These are phyloP conservation scores for Poeciliopsis infans DNA, from an alignment of 2,797 vertebrate species.

Conservation along the genomic window DNA sequence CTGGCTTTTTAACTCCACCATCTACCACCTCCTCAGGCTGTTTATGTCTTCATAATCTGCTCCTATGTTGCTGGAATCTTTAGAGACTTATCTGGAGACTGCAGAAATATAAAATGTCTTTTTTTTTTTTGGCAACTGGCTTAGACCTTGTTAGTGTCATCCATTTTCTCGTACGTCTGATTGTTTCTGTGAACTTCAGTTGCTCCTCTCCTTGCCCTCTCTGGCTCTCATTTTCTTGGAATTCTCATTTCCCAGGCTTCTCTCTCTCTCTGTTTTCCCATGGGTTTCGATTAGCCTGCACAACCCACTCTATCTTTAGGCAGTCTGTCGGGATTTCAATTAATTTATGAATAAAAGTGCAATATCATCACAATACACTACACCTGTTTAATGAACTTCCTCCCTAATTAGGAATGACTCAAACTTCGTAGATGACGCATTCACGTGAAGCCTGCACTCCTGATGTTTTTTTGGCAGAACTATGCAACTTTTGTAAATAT, in stretches of 20 bases:
- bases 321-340: conserved; percentile 71
- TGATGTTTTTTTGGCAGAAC: conserved; percentile 25
- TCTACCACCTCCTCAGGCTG: neutral
- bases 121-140: neutral
- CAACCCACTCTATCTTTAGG: conserved; percentile 75
- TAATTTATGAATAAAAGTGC: conserved; percentile 67
- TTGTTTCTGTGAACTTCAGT: conserved; percentile 32
- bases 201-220: conserved; percentile 35
- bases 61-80: neutral
- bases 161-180: conserved; percentile 27
- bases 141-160: conserved; percentile 9
- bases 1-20: neutral
- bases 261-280: conserved; percentile 70
- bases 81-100: neutral
- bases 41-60: conserved; percentile 10
- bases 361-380: conserved; percentile 71
- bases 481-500: conserved; percentile 53
- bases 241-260: conserved; percentile 56
- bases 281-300: conserved; percentile 74
- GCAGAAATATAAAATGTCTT: neutral
- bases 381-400: conserved; percentile 78
- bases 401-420: conserved; percentile 67
- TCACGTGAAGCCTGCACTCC: conserved; percentile 19
- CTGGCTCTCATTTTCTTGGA: conserved; percentile 25
- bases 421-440: conserved; percentile 49